Evolutionary conservation across 2,113 vertebrate species (phyloP).

Genomic region (Myanophis thanlyinensis): DNA sequence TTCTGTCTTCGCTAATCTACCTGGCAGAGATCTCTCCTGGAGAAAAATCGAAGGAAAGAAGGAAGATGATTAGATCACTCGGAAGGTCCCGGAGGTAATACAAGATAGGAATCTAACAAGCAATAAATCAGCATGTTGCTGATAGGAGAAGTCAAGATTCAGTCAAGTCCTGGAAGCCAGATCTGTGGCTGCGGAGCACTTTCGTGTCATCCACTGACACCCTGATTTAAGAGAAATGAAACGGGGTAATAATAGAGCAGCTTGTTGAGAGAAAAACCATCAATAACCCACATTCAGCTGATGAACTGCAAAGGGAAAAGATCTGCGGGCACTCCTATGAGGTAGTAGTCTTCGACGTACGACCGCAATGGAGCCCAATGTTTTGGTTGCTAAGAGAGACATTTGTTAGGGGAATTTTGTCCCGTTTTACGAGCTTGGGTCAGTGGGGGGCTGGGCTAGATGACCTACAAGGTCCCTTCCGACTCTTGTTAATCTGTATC

Average conservation of each 20-base stretch:
- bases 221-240: neutral
- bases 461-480: neutral
- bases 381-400: neutral
- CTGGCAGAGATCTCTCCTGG: neutral
- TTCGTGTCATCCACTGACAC: neutral
- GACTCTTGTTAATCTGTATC: too few species aligned
- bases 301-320: neutral
- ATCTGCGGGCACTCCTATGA: neutral
- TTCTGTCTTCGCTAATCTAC: neutral
- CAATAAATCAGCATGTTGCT: neutral
- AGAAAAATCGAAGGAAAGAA: neutral
- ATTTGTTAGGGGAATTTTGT: too few species aligned
- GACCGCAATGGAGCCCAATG: neutral
- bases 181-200: neutral
- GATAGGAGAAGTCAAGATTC: neutral
- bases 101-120: neutral
- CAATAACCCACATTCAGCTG: neutral
- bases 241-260: neutral
- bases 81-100: neutral
- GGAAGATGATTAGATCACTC: neutral
- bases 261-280: neutral
- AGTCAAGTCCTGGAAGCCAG: neutral
- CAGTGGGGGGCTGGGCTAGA: rapidly evolving
- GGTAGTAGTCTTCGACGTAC: neutral
- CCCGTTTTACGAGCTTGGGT: neutral